phyloP scores from a whole-genome alignment of 2,113 vertebrate genomes.

The Tonatia bakeri region DNA sequence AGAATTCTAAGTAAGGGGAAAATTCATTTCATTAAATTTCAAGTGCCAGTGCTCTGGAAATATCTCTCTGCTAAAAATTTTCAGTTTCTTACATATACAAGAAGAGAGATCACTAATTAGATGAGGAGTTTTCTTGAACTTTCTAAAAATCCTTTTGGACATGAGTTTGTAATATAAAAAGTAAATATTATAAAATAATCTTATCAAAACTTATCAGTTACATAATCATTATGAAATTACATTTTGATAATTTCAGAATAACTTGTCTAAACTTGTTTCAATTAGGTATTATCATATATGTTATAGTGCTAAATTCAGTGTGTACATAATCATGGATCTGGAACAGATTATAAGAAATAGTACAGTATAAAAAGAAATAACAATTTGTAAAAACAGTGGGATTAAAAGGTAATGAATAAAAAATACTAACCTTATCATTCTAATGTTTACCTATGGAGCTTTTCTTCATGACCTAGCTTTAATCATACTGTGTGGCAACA shows the following conservation, averaged over 20 bases:
- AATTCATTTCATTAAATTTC: conserved; percentile 60
- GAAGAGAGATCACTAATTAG: neutral
- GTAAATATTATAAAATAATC: conserved; percentile 60
- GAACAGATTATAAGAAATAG: neutral
- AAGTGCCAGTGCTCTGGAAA: conserved; percentile 66
- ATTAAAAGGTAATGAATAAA: conserved; percentile 23
- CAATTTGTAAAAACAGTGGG: neutral
- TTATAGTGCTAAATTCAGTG: conserved; percentile 63
- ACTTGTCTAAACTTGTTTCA: conserved; percentile 64
- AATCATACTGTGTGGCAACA: neutral
- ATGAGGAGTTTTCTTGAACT: neutral
- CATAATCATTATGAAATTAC: conserved; percentile 62
- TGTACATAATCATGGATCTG: neutral
- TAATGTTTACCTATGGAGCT: neutral
- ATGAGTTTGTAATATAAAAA: conserved; percentile 64
- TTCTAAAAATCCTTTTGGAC: neutral
- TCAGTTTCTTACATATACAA: conserved; percentile 51
- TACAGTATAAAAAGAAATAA: conserved; percentile 1
- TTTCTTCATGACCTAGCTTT: neutral
- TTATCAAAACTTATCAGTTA: conserved; percentile 53
- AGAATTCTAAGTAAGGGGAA: conserved; percentile 47
- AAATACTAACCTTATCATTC: neutral
- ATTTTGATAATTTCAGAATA: conserved; percentile 70
- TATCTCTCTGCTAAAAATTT: conserved; percentile 58
- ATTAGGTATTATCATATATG: conserved; percentile 62